Evolutionary conservation across 53 echinoderm and acorn worm genomes (phyloP), one percentile per base, ranked within the genome.

Genomic region (Crossaster papposus): DNA sequence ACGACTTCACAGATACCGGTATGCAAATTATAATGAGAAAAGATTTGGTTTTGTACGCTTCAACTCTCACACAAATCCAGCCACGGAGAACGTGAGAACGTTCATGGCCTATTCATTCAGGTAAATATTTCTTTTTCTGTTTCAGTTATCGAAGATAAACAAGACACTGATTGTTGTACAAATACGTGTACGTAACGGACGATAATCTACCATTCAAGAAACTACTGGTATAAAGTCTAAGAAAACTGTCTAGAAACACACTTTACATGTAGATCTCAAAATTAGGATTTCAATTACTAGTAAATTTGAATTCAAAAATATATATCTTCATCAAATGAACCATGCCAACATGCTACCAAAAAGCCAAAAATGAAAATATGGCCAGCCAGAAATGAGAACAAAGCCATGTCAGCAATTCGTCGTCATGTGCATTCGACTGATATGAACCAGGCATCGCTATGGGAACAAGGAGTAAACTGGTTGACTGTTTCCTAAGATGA

Each of bases 291-390:
- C 13, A 33, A 73, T 24, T 35, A 72, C 5, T 30, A 30, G 30
- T 30, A 73, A 14, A 20, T 10, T 14, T 30, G 14, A 4, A n/a
- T n/a, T n/a, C 33, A 20, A 20, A 70, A 28, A 73, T 73, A 0
- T 32, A 14, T 20, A 32, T 2, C n/a, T n/a, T n/a, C n/a, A n/a
- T n/a, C n/a, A 73, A 73, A 73, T 73, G 15, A 68, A 73, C 74
- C 74, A 73, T 34, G 74, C 74, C 35, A 20, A 34, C 74, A 34
- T 73, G 74, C 35, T 20, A 70, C 70, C 12, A 11, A 70, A 70
- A 35, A 73, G 74, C 74, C 74, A 15, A 36, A 28, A 73, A 32
- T 34, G 15, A 73, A 73, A 73, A 17, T 73, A 34, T 70, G 74
- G 35, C 74, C 33, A 36, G 74, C 74, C 74, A 73, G 74, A 73